Base-by-base conservation (phyloP, 2,888 invertebrate genomes). In the Myopa testacea region DNA sequence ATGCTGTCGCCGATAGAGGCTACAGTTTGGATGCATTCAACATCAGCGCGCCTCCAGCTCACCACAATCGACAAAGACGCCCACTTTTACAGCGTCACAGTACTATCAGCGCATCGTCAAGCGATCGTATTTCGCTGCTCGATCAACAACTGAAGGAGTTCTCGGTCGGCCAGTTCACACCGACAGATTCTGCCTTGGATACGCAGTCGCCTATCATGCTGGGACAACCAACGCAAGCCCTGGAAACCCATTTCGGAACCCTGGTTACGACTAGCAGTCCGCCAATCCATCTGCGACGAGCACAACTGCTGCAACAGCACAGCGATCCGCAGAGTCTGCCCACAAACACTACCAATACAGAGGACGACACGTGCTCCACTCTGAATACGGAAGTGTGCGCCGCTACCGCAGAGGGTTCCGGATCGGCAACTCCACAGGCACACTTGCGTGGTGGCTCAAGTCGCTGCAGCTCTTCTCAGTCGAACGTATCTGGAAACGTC, bases 351-450 rank as follows among this genome's bases (percentile, higher is more conserved):
- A 86, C 83, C 40, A 85, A 84, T 60, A 86, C 86, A 10, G 87
- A 88, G 75, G 87, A 88, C 52, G 88, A 88, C 75, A 88, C 89
- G 14, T 88, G 88, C 81, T 86, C 89, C 75, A 88, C 88, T 0
- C 83, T 88, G 2, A 89, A 89, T 69, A 88, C 88, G 0, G 89
- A 89, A 78, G 84, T 88, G 73, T 86, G 84, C 8, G 68, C 85
- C 74, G 80, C 76, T 8, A 52, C 38, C 40, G 75, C 40, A 0
- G 78, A 74, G 0, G 84, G 85, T 45, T 85, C 83, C 3, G 78
- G 82, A 10, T 85, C 85, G 6, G 65, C 75, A 38, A 77, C 80
- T 12, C 76, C 79, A n/a, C 72, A 77, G 37, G 19, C 37, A 4
- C 40, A 26, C 16, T 58, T 34, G n/a, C 19, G 38, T 6, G 26